Evolutionary conservation across 2,113 vertebrate species (phyloP).

Genomic region (Xiphophorus maculatus): DNA sequence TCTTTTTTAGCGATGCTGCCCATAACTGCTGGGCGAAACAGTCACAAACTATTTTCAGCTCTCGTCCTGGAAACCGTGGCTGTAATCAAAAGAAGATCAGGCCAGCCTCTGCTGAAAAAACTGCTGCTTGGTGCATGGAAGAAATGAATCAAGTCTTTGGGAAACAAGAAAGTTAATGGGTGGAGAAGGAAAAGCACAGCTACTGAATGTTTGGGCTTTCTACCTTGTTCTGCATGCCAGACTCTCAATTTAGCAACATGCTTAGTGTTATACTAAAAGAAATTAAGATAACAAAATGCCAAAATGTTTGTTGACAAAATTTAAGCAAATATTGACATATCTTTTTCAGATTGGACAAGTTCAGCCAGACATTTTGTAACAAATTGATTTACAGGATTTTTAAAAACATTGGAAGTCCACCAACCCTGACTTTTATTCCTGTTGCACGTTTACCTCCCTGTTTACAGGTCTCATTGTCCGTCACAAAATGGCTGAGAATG

Average conservation of each 20-base stretch:
- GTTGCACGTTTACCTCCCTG: constrained; percentile 4
- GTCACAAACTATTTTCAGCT: constrained; percentile 64
- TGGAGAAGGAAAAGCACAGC: constrained; percentile 6
- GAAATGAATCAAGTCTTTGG: constrained; percentile 48
- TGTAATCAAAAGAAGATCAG: constrained; percentile 76
- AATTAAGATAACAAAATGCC: not conserved
- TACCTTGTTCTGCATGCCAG: constrained; percentile 1
- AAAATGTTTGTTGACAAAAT: no score
- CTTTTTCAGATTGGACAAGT: not conserved
- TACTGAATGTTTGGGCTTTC: constrained; percentile 43
- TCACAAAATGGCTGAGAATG: constrained; percentile 75
- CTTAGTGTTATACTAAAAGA: not conserved
- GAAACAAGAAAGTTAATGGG: constrained; percentile 11
- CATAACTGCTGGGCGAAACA: constrained; percentile 51
- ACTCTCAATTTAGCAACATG: not conserved
- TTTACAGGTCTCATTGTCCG: constrained; percentile 76
- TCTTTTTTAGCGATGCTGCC: constrained; percentile 57
- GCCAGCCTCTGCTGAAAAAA: constrained; percentile 60
- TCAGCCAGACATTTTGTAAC: not conserved
- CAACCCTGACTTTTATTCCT: not conserved
- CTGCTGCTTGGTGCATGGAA: constrained; percentile 51
- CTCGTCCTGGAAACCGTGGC: constrained; percentile 59
- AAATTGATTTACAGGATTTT: not conserved
- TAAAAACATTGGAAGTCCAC: not conserved
- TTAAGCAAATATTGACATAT: no score